Percentiles rank a stretch among this genome's conserved stretches.
Conservation (phyloP, 2,888 invertebrate genomes). For the Phlogophora meticulosa region DNA sequence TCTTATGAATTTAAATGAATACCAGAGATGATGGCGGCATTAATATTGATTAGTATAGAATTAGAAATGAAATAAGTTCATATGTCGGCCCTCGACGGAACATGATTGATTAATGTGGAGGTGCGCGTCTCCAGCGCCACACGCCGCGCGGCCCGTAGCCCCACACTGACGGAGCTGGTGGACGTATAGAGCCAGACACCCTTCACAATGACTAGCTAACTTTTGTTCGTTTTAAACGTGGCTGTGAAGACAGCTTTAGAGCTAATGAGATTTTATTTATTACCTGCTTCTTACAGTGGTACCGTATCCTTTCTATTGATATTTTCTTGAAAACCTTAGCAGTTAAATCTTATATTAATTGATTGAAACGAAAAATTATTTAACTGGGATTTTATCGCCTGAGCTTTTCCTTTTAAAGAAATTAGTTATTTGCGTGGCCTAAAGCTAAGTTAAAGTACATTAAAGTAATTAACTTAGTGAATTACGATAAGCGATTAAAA, state of each 20-base stretch:
- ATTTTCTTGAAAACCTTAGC: background rate
- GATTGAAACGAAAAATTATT: background rate
- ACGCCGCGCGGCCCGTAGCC: background rate
- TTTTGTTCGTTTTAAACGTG: background rate
- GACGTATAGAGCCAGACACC: too few species aligned
- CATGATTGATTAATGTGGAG: constrained; percentile 60
- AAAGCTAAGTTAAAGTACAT: too few species aligned
- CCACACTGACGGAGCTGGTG: background rate
- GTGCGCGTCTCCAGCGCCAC: constrained; percentile 36
- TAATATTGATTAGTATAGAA: constrained; percentile 64
- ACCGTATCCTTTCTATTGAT: background rate
- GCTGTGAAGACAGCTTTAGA: background rate
- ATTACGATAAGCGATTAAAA: too few species aligned
- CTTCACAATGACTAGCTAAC: too few species aligned
- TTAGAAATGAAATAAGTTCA: constrained; percentile 63
- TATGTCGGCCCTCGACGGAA: constrained; percentile 37
- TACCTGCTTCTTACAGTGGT: background rate
- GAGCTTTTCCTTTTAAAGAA: too few species aligned
- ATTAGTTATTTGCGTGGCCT: too few species aligned
- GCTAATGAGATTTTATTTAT: background rate
- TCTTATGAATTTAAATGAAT: constrained; percentile 48
- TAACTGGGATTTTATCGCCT: too few species aligned
- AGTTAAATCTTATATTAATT: background rate
- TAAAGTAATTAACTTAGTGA: too few species aligned
- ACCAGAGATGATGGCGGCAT: constrained; percentile 48